Evolutionary conservation across 53 echinoderm and acorn worm species (phyloP), one percentile per base, ranked within the genome.

Genomic region (Temnopleurus reevesii): DNA sequence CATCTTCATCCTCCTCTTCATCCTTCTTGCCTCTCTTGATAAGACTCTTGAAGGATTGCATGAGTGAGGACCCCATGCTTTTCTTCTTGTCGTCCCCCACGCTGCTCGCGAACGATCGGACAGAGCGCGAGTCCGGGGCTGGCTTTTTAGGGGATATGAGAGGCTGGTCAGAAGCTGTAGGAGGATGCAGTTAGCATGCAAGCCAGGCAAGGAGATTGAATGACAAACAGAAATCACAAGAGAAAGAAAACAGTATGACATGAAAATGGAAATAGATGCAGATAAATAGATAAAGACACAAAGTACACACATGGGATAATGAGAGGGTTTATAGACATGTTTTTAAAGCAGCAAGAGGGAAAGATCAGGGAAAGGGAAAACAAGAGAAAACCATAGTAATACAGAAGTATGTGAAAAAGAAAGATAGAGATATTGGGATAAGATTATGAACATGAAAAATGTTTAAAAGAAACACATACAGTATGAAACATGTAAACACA

Each of bases 141-240:
- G 84, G 30, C 44, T 82, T 51, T 21, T 81, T 76, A 56, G 85
- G 44, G 12, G 76, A 19, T 28, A 91, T 76, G 29, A 91, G 76
- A 26, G 91, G 91, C 77, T 85, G 91, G 45, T 91, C 91, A 45
- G 91, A 85, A 25, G 90, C 88, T 87, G 88, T 19, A 25, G 25
- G 35, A 76, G 30, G n/a, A 81, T 36, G 86, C 13, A 45, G 33
- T 12, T 19, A 61, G 12, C 24, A 44, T 38, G 38, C 55, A 57
- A 12, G 13, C 31, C 64, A 28, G 36, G 77, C 33, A 35, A 77
- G 46, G 46, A 15, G 8, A 77, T 77, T 77, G 21, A 49, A 49
- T 13, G 29, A 29, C 10, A 79, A 27, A 36, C 12, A 23, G 5
- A 28, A 18, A 24, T 17, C 30, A 0, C 7, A 53, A 54, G 19